Evolutionary conservation across 2,797 vertebrate genomes (phyloP).

Genomic region (Helicolenus hilgendorfi): DNA sequence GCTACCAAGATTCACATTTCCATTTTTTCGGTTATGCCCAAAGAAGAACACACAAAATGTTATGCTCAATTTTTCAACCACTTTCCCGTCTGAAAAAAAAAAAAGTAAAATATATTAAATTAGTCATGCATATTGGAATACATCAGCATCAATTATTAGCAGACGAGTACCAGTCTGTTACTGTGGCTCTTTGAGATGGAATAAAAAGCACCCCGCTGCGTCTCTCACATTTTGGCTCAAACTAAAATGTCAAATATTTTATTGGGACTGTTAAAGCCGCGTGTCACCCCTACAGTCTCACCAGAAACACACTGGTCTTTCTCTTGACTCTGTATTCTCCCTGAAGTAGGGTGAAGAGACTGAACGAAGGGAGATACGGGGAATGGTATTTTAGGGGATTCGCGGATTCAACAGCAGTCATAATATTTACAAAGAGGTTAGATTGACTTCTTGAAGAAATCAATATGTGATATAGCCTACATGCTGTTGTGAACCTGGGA

Average conservation of each 20-base stretch:
- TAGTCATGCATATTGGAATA: slow-evolving; percentile 19
- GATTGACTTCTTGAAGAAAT: slow-evolving; percentile 90
- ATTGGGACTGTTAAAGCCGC: background rate
- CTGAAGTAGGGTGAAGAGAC: slow-evolving; percentile 31
- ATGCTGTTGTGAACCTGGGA: slow-evolving; percentile 80
- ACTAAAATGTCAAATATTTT: slow-evolving; percentile 30
- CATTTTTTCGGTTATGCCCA: slow-evolving; percentile 61
- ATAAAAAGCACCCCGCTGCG: slow-evolving; percentile 11
- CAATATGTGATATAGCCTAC: slow-evolving; percentile 88
- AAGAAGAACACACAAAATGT: slow-evolving; percentile 15
- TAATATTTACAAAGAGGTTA: slow-evolving; percentile 89
- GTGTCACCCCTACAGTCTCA: slow-evolving; percentile 38
- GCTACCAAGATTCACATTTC: slow-evolving; percentile 65
- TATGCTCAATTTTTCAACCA: slow-evolving; percentile 1
- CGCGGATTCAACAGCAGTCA: slow-evolving; percentile 82
- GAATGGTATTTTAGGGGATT: slow-evolving; percentile 57
- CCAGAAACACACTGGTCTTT: slow-evolving; percentile 11
- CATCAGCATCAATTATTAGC: slow-evolving; percentile 28
- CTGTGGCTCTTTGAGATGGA: slow-evolving; percentile 4
- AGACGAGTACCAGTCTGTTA: background rate
- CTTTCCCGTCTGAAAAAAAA: slow-evolving; percentile 7
- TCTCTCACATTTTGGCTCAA: slow-evolving; percentile 11
- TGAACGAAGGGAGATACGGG: slow-evolving; percentile 44
- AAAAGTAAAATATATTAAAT: slow-evolving; percentile 24
- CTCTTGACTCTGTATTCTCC: slow-evolving; percentile 7